Evolutionary conservation across 2,888 invertebrate species (phyloP).

Genomic region (Prenolepis imparis): DNA sequence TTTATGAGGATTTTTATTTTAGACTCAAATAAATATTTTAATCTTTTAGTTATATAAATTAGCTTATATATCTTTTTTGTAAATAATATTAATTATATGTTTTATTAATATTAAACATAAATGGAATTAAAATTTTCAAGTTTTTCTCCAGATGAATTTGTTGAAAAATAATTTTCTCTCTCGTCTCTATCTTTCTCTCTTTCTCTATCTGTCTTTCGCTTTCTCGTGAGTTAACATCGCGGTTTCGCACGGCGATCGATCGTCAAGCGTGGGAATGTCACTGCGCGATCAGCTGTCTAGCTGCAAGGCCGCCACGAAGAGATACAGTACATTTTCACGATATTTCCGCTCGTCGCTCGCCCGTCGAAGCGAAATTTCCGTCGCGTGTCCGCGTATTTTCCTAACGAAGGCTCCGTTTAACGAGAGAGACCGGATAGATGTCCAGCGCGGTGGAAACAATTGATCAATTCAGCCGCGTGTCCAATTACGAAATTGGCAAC

Average conservation of each 20-base stretch:
- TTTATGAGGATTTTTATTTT: neutral
- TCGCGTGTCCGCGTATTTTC: slow-evolving; percentile 22
- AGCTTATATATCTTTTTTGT: neutral
- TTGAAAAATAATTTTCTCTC: slow-evolving; percentile 18
- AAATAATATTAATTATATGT: neutral
- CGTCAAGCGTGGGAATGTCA: slow-evolving; percentile 49
- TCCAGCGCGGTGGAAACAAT: slow-evolving; percentile 83
- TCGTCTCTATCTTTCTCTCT: neutral
- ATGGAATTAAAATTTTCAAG: neutral
- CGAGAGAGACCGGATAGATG: slow-evolving; percentile 80
- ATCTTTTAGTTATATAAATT: neutral
- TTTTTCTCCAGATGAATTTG: neutral
- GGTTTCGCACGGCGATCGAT: slow-evolving; percentile 39
- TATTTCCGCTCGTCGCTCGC: slow-evolving; percentile 28
- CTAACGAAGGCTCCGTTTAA: slow-evolving; percentile 66
- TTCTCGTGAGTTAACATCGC: neutral
- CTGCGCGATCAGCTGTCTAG: slow-evolving; percentile 51
- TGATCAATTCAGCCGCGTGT: slow-evolving; percentile 82
- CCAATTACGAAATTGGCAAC: slow-evolving; percentile 83
- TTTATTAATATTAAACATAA: neutral
- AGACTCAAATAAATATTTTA: neutral
- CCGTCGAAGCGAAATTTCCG: slow-evolving; percentile 20
- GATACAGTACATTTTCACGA: slow-evolving; percentile 14
- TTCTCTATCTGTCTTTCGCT: neutral
- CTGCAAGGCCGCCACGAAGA: slow-evolving; percentile 34